Conservation (phyloP, 1,140 invertebrate genomes). For the Diabrotica virgifera region DNA sequence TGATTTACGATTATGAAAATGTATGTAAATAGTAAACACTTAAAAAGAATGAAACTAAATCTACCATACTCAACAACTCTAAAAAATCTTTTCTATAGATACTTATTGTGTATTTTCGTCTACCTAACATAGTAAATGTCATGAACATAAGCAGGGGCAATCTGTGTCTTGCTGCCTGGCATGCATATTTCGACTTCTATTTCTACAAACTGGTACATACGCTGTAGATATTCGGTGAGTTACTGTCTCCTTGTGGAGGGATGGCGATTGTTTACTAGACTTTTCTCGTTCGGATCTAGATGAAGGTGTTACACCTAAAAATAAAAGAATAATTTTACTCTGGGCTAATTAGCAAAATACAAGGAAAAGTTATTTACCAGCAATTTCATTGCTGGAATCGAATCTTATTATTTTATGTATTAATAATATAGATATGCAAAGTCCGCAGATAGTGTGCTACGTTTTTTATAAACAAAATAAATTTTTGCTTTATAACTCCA, state of each 20-base stretch:
- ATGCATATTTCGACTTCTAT: conserved; percentile 39
- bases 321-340: not conserved
- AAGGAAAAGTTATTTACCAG: too few species aligned
- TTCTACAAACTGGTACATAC: conserved; percentile 48
- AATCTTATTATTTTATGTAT: too few species aligned
- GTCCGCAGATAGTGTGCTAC: too few species aligned
- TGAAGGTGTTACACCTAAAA: conserved; percentile 9
- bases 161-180: conserved; percentile 35
- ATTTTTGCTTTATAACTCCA: too few species aligned
- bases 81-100: conserved; percentile 16
- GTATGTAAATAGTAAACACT: not conserved
- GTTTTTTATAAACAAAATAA: too few species aligned
- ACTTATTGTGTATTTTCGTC: conserved; percentile 31
- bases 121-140: conserved; percentile 43
- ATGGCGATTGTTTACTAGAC: not conserved
- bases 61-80: not conserved
- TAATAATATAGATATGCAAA: too few species aligned
- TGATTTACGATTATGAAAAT: too few species aligned
- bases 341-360: too few species aligned
- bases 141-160: conserved; percentile 47
- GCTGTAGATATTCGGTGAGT: conserved; percentile 42
- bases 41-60: not conserved
- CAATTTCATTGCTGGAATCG: too few species aligned
- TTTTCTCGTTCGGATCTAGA: not conserved
- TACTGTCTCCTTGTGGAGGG: conserved; percentile 21